phyloP scores from a whole-genome alignment of 2,888 invertebrate genomes.

The Gymnoscelis rufifasciata region DNA sequence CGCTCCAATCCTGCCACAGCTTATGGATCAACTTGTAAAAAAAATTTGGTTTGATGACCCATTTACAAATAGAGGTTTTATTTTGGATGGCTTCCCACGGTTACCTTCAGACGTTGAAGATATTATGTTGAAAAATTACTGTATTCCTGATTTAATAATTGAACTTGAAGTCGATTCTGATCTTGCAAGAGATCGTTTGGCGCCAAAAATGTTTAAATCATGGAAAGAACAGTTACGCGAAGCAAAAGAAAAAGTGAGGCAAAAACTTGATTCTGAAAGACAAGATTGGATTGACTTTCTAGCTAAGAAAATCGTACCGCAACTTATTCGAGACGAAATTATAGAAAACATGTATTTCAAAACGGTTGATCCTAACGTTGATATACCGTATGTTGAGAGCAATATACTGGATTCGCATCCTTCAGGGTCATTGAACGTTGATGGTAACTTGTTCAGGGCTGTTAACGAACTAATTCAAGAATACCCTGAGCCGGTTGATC shows the following conservation, averaged over 20 bases:
- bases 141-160: slow-evolving; percentile 80
- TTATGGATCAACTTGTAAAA: slow-evolving; percentile 63
- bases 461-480: slow-evolving; percentile 59
- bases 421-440: slow-evolving; percentile 45
- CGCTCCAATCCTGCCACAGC: slow-evolving; percentile 56
- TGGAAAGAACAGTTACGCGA: slow-evolving; percentile 64
- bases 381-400: slow-evolving; percentile 47
- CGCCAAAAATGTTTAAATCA: slow-evolving; percentile 46
- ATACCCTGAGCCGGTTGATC: slow-evolving; percentile 70
- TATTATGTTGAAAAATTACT: slow-evolving; percentile 70
- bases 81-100: slow-evolving; percentile 82
- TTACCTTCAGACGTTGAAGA: slow-evolving; percentile 73
- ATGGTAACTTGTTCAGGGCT: slow-evolving; percentile 51
- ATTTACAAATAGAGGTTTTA: slow-evolving; percentile 68
- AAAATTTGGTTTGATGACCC: slow-evolving; percentile 77
- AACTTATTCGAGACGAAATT: slow-evolving; percentile 55
- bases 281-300: slow-evolving; percentile 50
- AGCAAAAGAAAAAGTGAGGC: slow-evolving; percentile 46
- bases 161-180: slow-evolving; percentile 62
- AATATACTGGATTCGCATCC: slow-evolving; percentile 71
- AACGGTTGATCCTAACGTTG: slow-evolving; percentile 27
- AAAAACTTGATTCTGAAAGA: slow-evolving; percentile 39
- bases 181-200: slow-evolving; percentile 46
- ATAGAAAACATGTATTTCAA: slow-evolving; percentile 35
- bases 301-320: slow-evolving; percentile 46